A percentile compares a stretch with the other conserved stretches of the same genome.
phyloP scores from a whole-genome alignment of 2,113 vertebrate species.

The Cariama cristata region DNA sequence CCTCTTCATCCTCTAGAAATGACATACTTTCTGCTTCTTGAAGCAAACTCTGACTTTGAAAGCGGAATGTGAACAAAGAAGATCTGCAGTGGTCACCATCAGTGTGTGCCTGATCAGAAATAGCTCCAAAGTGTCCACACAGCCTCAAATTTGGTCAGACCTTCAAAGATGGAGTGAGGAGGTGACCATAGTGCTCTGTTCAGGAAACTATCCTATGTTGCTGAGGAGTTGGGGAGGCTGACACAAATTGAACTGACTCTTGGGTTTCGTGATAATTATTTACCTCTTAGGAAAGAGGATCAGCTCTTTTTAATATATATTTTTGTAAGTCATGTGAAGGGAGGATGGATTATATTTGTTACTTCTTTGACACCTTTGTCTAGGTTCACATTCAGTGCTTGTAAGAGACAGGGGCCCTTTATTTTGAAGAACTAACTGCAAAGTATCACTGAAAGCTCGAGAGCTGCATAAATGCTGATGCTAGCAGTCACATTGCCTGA shows the following conservation, averaged over 20 bases:
- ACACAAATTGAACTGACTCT: not conserved
- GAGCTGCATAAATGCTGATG: conserved; percentile 11
- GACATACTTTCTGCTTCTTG: not conserved
- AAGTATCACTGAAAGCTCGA: not conserved
- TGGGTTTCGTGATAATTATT: not conserved
- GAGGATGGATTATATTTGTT: not conserved
- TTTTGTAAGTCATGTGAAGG: not conserved
- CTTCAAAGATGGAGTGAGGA: not conserved
- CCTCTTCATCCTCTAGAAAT: not conserved
- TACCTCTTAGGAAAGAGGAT: not conserved
- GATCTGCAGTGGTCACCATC: not conserved
- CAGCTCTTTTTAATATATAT: not conserved
- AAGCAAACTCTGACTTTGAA: conserved; percentile 4
- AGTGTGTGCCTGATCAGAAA: not conserved
- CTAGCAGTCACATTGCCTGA: not conserved
- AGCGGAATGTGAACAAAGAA: not conserved
- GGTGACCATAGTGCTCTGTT: not conserved
- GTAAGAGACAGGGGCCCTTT: not conserved
- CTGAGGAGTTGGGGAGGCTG: not conserved
- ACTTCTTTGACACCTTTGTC: not conserved
- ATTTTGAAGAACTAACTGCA: not conserved
- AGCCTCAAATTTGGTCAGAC: not conserved
- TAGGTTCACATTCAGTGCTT: not conserved
- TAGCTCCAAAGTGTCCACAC: not conserved
- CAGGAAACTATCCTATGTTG: not conserved